phyloP scores from a whole-genome alignment of 1,140 invertebrate genomes.

The Drosophila gunungcola region DNA sequence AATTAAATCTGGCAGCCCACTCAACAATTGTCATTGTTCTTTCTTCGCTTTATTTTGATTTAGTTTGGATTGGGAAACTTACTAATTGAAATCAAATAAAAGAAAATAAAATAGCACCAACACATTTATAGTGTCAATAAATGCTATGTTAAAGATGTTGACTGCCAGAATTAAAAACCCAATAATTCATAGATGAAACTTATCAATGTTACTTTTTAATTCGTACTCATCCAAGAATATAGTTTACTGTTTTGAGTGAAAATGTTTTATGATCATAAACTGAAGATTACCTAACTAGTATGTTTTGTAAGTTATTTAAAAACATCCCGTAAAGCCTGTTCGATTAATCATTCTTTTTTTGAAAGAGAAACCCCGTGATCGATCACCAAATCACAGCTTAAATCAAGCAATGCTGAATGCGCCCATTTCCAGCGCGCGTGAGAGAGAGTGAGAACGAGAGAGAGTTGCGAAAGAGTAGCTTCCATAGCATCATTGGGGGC shows the following conservation, averaged over 20 bases:
- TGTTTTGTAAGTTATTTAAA: too few relatives aligned
- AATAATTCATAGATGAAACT: too few relatives aligned
- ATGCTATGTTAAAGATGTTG: too few relatives aligned
- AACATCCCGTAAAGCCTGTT: too few relatives aligned
- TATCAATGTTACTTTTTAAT: too few relatives aligned
- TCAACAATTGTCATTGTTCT: slow-evolving; percentile 35
- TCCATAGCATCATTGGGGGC: slow-evolving; percentile 34
- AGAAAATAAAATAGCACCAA: not conserved
- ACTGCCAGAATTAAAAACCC: not conserved
- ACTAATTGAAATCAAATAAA: slow-evolving; percentile 1
- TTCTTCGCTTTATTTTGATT: slow-evolving; percentile 33
- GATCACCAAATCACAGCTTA: slow-evolving; percentile 10
- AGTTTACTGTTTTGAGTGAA: too few relatives aligned
- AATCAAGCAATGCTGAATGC: slow-evolving; percentile 21
- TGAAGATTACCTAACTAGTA: too few relatives aligned
- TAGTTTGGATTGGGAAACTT: slow-evolving; percentile 30
- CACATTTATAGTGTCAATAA: not conserved
- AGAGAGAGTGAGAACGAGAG: slow-evolving; percentile 3
- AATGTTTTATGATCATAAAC: too few relatives aligned
- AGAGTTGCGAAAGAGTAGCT: slow-evolving; percentile 11
- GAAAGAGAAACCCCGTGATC: not conserved
- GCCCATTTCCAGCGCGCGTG: slow-evolving; percentile 20
- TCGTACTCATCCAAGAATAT: too few relatives aligned
- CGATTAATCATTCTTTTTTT: not conserved
- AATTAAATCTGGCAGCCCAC: slow-evolving; percentile 37